Conservation (phyloP, 2,888 invertebrate genomes). For the Baccha elongata region DNA sequence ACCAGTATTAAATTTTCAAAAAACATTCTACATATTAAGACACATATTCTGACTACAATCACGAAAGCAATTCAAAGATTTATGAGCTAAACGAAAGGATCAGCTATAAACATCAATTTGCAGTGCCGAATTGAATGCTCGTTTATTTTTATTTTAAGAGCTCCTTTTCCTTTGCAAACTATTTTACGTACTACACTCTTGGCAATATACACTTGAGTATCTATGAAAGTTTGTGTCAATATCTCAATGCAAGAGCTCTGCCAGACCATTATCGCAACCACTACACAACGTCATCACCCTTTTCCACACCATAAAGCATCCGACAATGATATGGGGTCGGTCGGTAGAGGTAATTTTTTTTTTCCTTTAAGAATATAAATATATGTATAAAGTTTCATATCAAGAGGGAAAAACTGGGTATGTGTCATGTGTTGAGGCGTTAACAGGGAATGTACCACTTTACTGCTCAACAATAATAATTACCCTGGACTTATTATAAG, state of each 20-base stretch:
- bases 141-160: slow-evolving; percentile 63
- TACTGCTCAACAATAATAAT: slow-evolving; percentile 67
- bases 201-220: slow-evolving; percentile 3
- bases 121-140: slow-evolving; percentile 53
- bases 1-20: background rate
- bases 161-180: slow-evolving; percentile 32
- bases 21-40: no score
- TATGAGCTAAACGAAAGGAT: slow-evolving; percentile 57
- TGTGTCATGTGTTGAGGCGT: slow-evolving; percentile 42
- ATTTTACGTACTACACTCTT: slow-evolving; percentile 41
- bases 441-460: slow-evolving; percentile 66
- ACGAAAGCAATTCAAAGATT: slow-evolving; percentile 47
- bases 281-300: slow-evolving; percentile 58
- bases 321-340: slow-evolving; percentile 24
- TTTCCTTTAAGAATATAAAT: slow-evolving; percentile 56
- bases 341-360: slow-evolving; percentile 12
- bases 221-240: slow-evolving; percentile 41
- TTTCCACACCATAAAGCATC: slow-evolving; percentile 58
- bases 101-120: slow-evolving; percentile 70
- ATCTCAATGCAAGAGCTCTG: slow-evolving; percentile 47
- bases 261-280: slow-evolving; percentile 55
- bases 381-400: slow-evolving; percentile 8
- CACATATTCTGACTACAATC: slow-evolving; percentile 3
- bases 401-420: slow-evolving; percentile 3
- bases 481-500: slow-evolving; percentile 46